A percentile compares a stretch with the other conserved stretches of the same genome.
Evolutionary conservation across 2,888 invertebrate species (phyloP).

Genomic region (Platycheirus rosarum): DNA sequence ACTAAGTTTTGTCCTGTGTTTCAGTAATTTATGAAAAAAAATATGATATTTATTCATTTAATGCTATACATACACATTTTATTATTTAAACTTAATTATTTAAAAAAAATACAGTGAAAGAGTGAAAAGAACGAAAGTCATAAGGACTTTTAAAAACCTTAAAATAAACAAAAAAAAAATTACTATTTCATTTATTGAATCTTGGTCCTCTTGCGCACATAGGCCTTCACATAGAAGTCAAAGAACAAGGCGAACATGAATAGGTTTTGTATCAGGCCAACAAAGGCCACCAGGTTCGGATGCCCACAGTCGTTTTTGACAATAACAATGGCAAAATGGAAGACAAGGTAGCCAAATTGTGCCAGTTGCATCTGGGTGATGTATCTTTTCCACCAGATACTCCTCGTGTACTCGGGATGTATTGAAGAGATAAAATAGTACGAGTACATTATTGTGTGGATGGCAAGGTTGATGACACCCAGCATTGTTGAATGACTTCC

Average conservation of each 20-base stretch:
- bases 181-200: background rate
- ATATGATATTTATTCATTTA: conserved; percentile 37
- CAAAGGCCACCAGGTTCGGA: conserved; percentile 76
- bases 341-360: conserved; percentile 86
- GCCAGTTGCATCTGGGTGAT: conserved; percentile 93
- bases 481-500: conserved; percentile 89
- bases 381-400: conserved; percentile 92
- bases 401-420: conserved; percentile 87
- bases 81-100: background rate
- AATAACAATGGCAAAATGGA: conserved; percentile 84
- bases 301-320: conserved; percentile 78
- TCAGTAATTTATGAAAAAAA: background rate
- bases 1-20: background rate
- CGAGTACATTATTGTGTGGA: conserved; percentile 92
- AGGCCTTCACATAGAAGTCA: conserved; percentile 81
- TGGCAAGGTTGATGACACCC: conserved; percentile 89
- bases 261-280: conserved; percentile 79
- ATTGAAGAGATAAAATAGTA: conserved; percentile 91
- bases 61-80: conserved; percentile 41
- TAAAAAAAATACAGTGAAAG: background rate
- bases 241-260: conserved; percentile 82
- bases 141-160: background rate
- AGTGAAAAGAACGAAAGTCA: background rate
- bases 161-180: conserved; percentile 22
- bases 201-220: conserved; percentile 75